Evolutionary conservation across 2,113 vertebrate species (phyloP), one percentile per base, ranked within the genome.

Genomic region (Ifrita kowaldi): DNA sequence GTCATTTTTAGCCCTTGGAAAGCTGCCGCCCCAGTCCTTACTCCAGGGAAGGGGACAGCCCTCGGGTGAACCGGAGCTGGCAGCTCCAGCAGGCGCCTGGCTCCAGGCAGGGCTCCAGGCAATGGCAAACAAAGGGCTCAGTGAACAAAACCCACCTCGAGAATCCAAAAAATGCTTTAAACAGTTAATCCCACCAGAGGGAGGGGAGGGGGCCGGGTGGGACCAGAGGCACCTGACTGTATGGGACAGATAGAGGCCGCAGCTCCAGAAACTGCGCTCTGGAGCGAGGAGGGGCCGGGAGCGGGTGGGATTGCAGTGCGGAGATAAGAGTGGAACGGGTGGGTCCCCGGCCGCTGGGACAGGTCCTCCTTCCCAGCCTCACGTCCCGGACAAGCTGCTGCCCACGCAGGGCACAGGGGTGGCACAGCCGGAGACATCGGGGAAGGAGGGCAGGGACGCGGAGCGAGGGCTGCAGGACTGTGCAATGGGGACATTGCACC

Each of bases 131-230:
- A 95, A 96, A 89, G 67, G 63, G 47, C 69, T 94, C 84, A 81
- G 30, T 76, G 91, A 91, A 67, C 41, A 78, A 78, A 93, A 42
- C 53, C 20, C 84, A 82, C 83, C 87, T 93, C 42, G 6, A 92
- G 93, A 95, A 95, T 90, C 89, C 59, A 30, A 90, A 92, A 90
- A 82, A 77, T 77, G 89, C 69, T 86, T 73, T 37, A 5, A 88
- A 26, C 64, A 46, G 55, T 53, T 96, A 94, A 95, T 94, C 93
- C 93, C 70, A 15, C 0, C 5, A 21, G 52, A 68, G 52, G 33
- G n/a, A 80, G 42, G 73, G 65, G 67, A 26, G 47, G 41, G 60
- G 47, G 30, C 22, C 1, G 87, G 70, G 73, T 56, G 91, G 80
- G 46, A 89, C 65, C 57, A 20, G 74, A 33, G 67, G 42, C 81